phyloP scores from a whole-genome alignment of 2,888 invertebrate genomes.

The Augochlorella aurata region DNA sequence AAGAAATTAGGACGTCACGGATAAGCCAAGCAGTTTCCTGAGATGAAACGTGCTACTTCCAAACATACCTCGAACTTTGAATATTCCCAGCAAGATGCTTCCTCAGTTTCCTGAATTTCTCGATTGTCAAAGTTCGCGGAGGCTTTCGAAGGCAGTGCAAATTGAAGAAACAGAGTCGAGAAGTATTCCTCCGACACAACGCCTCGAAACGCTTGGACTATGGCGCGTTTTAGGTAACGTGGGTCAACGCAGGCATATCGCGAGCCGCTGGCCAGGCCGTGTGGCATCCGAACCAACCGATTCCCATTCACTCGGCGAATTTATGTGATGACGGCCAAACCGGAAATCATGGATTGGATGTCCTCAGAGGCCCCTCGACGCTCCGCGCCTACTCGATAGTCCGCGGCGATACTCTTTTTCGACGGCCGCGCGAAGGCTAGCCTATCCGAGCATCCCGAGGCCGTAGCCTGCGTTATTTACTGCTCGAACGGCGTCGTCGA shows the following conservation, averaged over 20 bases:
- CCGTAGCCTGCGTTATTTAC: conserved; percentile 60
- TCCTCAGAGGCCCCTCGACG: conserved; percentile 57
- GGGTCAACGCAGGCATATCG: conserved; percentile 51
- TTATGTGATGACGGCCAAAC: conserved; percentile 73
- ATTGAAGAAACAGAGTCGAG: too few species aligned
- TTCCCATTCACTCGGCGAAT: conserved; percentile 72
- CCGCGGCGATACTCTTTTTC: conserved; percentile 53
- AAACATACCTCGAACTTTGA: too few species aligned
- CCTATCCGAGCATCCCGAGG: conserved; percentile 55
- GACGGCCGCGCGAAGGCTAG: conserved; percentile 53
- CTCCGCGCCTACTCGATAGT: conserved; percentile 48
- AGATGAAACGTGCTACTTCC: too few species aligned
- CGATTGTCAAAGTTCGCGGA: too few species aligned
- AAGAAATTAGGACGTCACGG: too few species aligned
- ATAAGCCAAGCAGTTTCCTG: too few species aligned
- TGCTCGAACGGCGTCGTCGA: conserved; percentile 41
- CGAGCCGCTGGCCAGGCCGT: conserved; percentile 57
- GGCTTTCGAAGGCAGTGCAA: too few species aligned
- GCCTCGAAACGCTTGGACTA: background rate
- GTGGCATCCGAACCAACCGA: conserved; percentile 70
- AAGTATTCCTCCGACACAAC: too few species aligned
- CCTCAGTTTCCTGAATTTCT: too few species aligned
- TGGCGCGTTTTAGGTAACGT: too few species aligned
- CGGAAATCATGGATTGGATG: conserved; percentile 75
- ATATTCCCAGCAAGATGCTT: too few species aligned